These are phyloP conservation scores for Chionomys nivalis DNA, from an alignment of 2,113 vertebrate species.

Conservation along the genomic window DNA sequence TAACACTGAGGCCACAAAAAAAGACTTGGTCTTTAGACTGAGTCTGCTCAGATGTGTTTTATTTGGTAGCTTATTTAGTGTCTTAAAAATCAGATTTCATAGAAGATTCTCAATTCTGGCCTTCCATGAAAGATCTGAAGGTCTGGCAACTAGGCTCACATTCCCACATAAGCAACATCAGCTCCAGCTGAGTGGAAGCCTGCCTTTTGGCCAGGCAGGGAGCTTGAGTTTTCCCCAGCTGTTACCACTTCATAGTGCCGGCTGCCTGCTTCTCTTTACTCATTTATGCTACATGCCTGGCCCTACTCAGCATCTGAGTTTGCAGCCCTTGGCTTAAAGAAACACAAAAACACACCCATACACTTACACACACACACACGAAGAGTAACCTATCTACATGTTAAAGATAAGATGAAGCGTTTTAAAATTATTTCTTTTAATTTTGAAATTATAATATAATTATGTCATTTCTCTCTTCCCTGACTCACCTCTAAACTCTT, in stretches of 20 bases:
- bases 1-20: conserved; percentile 34
- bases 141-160: not conserved
- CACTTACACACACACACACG: not conserved
- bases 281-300: not conserved
- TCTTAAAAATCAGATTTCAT: conserved; percentile 55
- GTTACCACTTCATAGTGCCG: not conserved
- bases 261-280: not conserved
- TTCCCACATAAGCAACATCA: not conserved
- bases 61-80: not conserved
- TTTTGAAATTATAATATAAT: not conserved
- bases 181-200: not conserved
- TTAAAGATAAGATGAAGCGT: conserved; percentile 25
- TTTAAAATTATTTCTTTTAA: not conserved
- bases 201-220: not conserved
- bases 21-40: not conserved
- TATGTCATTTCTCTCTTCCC: not conserved
- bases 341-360: not conserved
- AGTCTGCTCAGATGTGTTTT: conserved; percentile 51
- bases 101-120: conserved; percentile 37
- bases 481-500: not conserved
- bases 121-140: conserved; percentile 50
- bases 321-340: not conserved
- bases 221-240: not conserved
- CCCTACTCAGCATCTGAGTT: not conserved
- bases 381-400: not conserved